Base-by-base conservation (phyloP, 2,797 vertebrate genomes). In the Huso huso region DNA sequence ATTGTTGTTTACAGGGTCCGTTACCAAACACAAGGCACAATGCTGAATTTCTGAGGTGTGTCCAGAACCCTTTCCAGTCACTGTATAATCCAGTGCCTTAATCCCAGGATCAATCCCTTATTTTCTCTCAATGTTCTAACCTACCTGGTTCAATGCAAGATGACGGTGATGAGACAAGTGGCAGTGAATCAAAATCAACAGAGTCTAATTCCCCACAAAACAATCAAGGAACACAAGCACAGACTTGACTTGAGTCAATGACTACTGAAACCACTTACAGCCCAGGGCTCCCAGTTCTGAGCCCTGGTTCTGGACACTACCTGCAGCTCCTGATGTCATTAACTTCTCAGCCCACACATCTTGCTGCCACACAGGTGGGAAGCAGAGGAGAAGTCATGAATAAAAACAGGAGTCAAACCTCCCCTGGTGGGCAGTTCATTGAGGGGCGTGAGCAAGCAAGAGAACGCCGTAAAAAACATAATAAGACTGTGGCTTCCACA, bases 321-420 rank as follows among this genome's bases (percentile, higher is more conserved):
- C 62, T 71, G 23, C 69, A 71, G 61, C 62, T 61, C 6, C 50
- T 71, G n/a, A 60, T 53, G 10, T 15, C 61, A 37, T 23, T 68
- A 48, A 63, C 15, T 55, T n/a, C 51, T 23, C 51, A 37, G 12
- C 51, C 12, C 10, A 48, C 10, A 15, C 12, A 37, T n/a, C 52
- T 37, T 48, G 49, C 10, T 7, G 13, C 37, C n/a, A 11, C 65
- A 37, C 37, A 58, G 58, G 13, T 37, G 3, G 37, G 37, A 37
- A 37, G 37, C 3, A 37, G 37, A 37, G 37, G 37, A 37, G 37
- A 37, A 4, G 37, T 37, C 37, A 37, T 37, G 37, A 37, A 37
- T 37, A 37, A 37, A 37, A 37, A 37, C 37, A 5, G 37, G 37
- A 37, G 37, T 37, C 37, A 37, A 37, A 5, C 5, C 37, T 37